phyloP scores from a whole-genome alignment of 2,113 vertebrate species.

The Hypocryptadius cinnamomeus region DNA sequence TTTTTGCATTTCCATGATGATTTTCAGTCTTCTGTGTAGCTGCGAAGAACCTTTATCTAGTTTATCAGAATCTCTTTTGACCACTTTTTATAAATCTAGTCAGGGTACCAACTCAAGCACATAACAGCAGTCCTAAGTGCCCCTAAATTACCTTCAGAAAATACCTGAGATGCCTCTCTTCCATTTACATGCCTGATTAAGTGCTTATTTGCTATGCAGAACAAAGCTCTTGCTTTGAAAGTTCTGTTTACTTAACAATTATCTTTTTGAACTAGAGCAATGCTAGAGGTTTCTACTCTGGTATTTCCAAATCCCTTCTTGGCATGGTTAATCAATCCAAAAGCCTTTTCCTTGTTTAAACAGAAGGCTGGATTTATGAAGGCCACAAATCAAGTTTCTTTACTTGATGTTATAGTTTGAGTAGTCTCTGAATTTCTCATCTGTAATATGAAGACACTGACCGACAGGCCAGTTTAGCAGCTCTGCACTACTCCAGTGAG shows the following conservation, averaged over 20 bases:
- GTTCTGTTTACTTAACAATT: slow-evolving; percentile 44
- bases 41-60: background rate
- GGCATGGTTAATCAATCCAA: background rate
- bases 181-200: slow-evolving; percentile 46
- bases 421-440: background rate
- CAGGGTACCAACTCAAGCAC: background rate
- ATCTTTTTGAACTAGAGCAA: slow-evolving; percentile 29
- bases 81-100: background rate
- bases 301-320: slow-evolving; percentile 35
- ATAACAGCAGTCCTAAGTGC: background rate
- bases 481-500: background rate
- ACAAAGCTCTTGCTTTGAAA: slow-evolving; percentile 38
- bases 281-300: slow-evolving; percentile 5
- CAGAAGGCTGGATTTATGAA: slow-evolving; percentile 12
- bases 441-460: background rate
- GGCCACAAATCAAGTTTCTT: background rate
- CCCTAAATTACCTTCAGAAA: slow-evolving; percentile 41
- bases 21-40: background rate
- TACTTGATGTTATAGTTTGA: background rate
- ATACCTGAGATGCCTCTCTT: slow-evolving; percentile 48
- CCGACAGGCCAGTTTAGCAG: background rate
- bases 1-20: background rate
- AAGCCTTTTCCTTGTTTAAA: background rate
- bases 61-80: background rate
- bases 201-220: slow-evolving; percentile 39